Base-by-base conservation (phyloP, 35 echinoderm and acorn worm genomes). In the Lytechinus variegatus region DNA sequence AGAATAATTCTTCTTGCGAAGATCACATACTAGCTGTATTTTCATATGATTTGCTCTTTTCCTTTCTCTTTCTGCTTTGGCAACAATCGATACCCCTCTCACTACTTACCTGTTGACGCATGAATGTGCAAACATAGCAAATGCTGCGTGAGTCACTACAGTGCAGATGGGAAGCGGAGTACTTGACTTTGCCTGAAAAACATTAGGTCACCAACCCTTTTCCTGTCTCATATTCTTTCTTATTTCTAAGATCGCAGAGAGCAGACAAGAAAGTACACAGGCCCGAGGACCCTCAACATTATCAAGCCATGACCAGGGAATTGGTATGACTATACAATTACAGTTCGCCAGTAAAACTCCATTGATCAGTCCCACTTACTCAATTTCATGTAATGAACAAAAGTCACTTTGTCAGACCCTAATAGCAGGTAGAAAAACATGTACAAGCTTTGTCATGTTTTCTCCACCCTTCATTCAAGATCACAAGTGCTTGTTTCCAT, bases 241-340 rank as follows among this genome's bases (percentile, higher is more conserved):
- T 79, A 24, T 79, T 79, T 79, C 66, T 8, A 79, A 24, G 16
- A 16, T 16, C 14, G 21, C n/a, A 24, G 24, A 79, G 16, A 79
- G 66, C 66, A 79, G 19, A 79, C 66, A 79, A 79, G 66, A 79
- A 79, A 79, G 66, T 79, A 79, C 66, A 79, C 66, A 79, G 16
- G 12, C 16, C 66, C n/a, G 16, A 79, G 66, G 66, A 79, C 66
- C 66, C 66, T 24, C 7, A 79, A 24, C 19, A 16, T 79, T 79
- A 14, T 79, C 19, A 16, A n/a, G 66, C 6, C 66, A 79, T 79
- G 66, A 79, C 66, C 66, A 79, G 21, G 3, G 66, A 79, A 79
- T 79, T 79, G 66, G 66, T 79, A 79, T 79, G 66, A 79, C 66
- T 79, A 79, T 79, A 79, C 66, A 79, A 79, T 79, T 79, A 79